Evolutionary conservation across 1,140 invertebrate species (phyloP), one percentile per base, ranked within the genome.

Genomic region (Drosophila saltans): DNA sequence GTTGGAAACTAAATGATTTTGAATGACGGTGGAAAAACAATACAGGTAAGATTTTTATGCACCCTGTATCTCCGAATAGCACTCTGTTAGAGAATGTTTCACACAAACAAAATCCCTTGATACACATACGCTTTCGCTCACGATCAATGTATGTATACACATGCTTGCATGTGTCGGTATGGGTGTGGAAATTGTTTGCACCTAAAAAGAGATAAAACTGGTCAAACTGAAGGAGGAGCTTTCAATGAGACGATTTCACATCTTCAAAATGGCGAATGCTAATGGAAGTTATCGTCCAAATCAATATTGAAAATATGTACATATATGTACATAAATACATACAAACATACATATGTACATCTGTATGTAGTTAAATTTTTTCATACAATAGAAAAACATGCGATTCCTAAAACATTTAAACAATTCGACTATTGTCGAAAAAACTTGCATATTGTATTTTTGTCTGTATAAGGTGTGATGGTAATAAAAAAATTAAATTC

Each of bases 141-240:
- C 7, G 8, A 11, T 63, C 28, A 48, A 48, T 45, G 21, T 9
- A 48, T 26, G 9, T 24, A 40, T 39, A 60, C 6, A 36, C 3
- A 36, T 30, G 28, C 28, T 3, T 30, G 4, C 33, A 36, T 6
- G 33, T 36, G 6, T 36, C 33, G 33, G 33, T 6, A 36, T 36
- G 33, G 58, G 33, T 41, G 16, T 39, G 36, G 33, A 36, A 36
- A 36, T 36, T 60, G 39, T 60, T 60, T 40, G 21, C 33, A 8
- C 33, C 36, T 33, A 5, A 10, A 26, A 30, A 63, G 61, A 63
- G 61, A 63, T 63, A 63, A 63, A 63, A 52, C 43, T 48, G 61
- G 61, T 52, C 30, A 33, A 21, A 63, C 33, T 33, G 61, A 43
- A 63, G 61, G 61, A 63, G 61, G 61, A 63, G 61, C 61, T 48